Evolutionary conservation across 2,888 invertebrate genomes (phyloP).

Genomic region (Napeogenes sylphis): DNA sequence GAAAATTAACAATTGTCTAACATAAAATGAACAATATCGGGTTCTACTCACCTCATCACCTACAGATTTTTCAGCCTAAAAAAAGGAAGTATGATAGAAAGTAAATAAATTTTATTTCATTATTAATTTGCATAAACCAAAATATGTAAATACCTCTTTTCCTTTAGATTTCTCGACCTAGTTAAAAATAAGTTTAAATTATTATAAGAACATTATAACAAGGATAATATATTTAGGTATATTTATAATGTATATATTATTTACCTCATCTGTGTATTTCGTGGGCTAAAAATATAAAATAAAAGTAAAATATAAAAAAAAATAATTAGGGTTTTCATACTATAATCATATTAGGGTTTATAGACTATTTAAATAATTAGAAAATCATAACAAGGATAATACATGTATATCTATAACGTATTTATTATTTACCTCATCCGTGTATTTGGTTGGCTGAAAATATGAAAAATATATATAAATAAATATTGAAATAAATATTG

Average conservation of each 20-base stretch:
- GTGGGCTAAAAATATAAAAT: too few relatives aligned
- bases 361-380: neutral
- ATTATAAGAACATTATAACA: neutral
- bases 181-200: neutral
- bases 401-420: neutral
- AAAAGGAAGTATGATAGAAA: slow-evolving; percentile 23
- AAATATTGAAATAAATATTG: neutral
- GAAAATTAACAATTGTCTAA: neutral
- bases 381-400: neutral
- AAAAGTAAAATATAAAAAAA: too few relatives aligned
- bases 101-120: neutral
- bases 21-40: slow-evolving; percentile 3
- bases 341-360: too few relatives aligned
- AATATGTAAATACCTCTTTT: neutral
- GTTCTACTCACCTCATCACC: slow-evolving; percentile 24
- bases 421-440: slow-evolving; percentile 10
- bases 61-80: slow-evolving; percentile 49
- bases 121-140: neutral
- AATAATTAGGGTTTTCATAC: too few relatives aligned
- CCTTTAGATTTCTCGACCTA: slow-evolving; percentile 2
- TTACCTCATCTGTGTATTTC: slow-evolving; percentile 11
- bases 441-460: slow-evolving; percentile 18
- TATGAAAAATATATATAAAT: slow-evolving; percentile 1
- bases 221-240: neutral
- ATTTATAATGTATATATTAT: neutral